Base-by-base conservation (phyloP, 2,113 vertebrate genomes). In the Acrocephalus kingi region DNA sequence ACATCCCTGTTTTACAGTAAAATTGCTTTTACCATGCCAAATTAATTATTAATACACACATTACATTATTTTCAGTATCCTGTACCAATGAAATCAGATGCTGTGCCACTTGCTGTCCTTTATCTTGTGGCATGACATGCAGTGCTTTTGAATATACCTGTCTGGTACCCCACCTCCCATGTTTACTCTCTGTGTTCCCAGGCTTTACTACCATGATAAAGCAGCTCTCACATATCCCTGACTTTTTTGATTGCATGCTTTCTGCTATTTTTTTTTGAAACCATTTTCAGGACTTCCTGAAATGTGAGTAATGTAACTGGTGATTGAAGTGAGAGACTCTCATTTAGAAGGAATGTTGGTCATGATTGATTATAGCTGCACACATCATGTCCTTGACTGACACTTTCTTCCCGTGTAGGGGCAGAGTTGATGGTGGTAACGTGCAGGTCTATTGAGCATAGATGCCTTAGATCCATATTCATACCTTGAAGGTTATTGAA, bases 31-130 rank as follows among this genome's bases (percentile, higher is more conserved):
- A 59, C 28, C 3, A 0, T 86, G 78, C 35, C 52, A 77, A 68
- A 77, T 95, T 37, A 93, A 88, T 90, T 84, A 94, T 84, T 96
- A 72, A 94, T 78, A 37, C 21, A 61, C 33, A 81, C 33, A 55
- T 85, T 88, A 66, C 56, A 92, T 43, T 88, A 64, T 94, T 95
- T 93, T 93, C 82, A 72, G 64, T 85, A 16, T 79, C 39, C 48
- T 77, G 28, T 79, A 76, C 61, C 75, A 83, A 21, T 83, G 55
- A 86, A 93, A 91, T 64, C 61, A 82, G 81, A 83, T n/a, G 37
- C 48, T 68, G 43, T 89, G 71, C 54, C 39, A 21, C 76, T 66
- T 6, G 1, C 48, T 83, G 71, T 63, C 56, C 64, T 84, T 66
- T 82, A 55, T 64, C n/a, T 66, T 66, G 79, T 48, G 39, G 35